Percentiles rank a stretch among this genome's conserved stretches.
Evolutionary conservation across 2,113 vertebrate species (phyloP).

Genomic region (Phodopus roborovskii): DNA sequence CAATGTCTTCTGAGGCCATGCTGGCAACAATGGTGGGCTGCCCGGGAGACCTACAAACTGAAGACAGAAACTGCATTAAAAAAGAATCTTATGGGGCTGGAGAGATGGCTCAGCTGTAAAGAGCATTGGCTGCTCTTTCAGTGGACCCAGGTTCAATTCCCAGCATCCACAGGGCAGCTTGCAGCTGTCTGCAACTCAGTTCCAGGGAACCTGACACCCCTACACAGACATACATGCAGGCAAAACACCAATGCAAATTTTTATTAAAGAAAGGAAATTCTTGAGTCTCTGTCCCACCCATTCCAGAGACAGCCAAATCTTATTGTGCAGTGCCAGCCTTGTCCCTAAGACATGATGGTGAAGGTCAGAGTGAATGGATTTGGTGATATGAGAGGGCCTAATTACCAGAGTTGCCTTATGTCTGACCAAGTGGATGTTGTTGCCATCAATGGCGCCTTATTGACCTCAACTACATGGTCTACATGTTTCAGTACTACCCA

Average conservation of each 20-base stretch:
- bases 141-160: neutral
- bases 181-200: neutral
- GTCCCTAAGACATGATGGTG: neutral
- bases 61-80: neutral
- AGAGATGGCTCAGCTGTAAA: neutral
- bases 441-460: neutral
- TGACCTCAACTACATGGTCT: neutral
- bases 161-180: neutral
- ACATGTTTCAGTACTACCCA: neutral
- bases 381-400: neutral
- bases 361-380: neutral
- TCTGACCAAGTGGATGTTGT: neutral
- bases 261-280: neutral
- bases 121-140: neutral
- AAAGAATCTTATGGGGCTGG: neutral
- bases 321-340: neutral
- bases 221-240: neutral
- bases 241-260: neutral
- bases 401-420: neutral
- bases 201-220: neutral
- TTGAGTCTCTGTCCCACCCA: neutral
- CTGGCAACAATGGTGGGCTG: conserved; percentile 24
- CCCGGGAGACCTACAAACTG: conserved; percentile 50
- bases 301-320: neutral
- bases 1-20: conserved; percentile 97